Percentiles rank a stretch among this genome's conserved stretches.
Conservation (phyloP, 2,113 vertebrate genomes). For the Hippoglossus stenolepis region DNA sequence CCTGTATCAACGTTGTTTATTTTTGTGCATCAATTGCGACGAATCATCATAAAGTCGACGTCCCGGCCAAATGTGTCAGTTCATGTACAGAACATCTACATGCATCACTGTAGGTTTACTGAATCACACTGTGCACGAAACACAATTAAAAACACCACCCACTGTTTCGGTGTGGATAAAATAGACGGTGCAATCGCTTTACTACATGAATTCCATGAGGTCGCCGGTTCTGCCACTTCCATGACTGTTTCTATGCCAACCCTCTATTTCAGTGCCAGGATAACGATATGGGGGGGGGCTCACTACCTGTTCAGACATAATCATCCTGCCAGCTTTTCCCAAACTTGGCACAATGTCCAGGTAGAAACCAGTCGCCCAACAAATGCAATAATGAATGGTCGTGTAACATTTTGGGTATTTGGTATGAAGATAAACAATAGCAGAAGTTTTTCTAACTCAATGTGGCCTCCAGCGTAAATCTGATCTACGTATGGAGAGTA, state of each 20-base stretch:
- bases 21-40: too few relatives aligned
- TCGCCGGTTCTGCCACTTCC: constrained; percentile 18
- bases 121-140: constrained; percentile 25
- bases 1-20: too few relatives aligned
- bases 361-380: constrained; percentile 14
- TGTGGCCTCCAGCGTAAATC: constrained; percentile 30
- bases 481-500: constrained; percentile 20
- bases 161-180: constrained; percentile 37
- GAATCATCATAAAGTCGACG: neutral
- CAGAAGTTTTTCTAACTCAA: neutral
- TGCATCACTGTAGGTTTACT: constrained; percentile 7
- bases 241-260: constrained; percentile 36
- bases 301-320: constrained; percentile 28
- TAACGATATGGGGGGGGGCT: constrained; percentile 32
- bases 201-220: constrained; percentile 21
- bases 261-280: constrained; percentile 33
- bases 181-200: constrained; percentile 18
- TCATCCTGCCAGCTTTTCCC: constrained; percentile 39
- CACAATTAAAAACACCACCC: constrained; percentile 46
- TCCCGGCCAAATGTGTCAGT: neutral
- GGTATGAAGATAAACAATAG: neutral
- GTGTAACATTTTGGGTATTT: neutral
- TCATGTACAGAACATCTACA: neutral
- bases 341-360: constrained; percentile 33
- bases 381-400: constrained; percentile 33